Conservation (phyloP, 2,113 vertebrate species). For the Chionis minor region DNA sequence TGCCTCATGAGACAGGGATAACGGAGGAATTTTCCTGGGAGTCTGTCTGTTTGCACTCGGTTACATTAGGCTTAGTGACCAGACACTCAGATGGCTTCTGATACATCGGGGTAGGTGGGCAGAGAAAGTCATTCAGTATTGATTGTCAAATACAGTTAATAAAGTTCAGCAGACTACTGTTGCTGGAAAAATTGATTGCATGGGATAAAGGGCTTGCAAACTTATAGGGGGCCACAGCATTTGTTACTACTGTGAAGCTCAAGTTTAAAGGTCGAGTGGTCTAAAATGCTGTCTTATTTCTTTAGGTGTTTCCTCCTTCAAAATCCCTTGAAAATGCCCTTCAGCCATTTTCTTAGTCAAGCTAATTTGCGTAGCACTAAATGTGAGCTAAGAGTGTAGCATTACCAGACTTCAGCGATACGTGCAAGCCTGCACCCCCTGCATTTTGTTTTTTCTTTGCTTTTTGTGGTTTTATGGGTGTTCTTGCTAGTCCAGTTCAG, state of each 20-base stretch:
- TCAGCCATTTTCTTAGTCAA: not conserved
- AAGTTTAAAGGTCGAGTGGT: not conserved
- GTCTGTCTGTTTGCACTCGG: rapidly evolving
- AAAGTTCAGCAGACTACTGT: not conserved
- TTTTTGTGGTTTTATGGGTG: not conserved
- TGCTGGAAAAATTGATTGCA: not conserved
- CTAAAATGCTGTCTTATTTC: not conserved
- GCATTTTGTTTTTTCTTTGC: not conserved
- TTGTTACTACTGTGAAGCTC: not conserved
- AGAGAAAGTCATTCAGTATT: not conserved
- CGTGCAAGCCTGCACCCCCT: not conserved
- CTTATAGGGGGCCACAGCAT: not conserved
- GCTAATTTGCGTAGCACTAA: not conserved
- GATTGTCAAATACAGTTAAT: not conserved
- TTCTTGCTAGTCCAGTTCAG: not conserved
- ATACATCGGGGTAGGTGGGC: not conserved
- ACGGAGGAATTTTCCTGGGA: not conserved
- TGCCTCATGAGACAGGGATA: not conserved
- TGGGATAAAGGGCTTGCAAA: not conserved
- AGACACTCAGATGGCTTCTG: not conserved
- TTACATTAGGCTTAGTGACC: not conserved
- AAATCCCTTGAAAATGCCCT: not conserved
- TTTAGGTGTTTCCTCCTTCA: not conserved
- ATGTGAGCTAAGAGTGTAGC: rapidly evolving
- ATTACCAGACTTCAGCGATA: not conserved